Percentiles rank a stretch among this genome's conserved stretches.
Evolutionary conservation across 2,113 vertebrate species (phyloP).

Genomic region (Porphyrio hochstetteri): DNA sequence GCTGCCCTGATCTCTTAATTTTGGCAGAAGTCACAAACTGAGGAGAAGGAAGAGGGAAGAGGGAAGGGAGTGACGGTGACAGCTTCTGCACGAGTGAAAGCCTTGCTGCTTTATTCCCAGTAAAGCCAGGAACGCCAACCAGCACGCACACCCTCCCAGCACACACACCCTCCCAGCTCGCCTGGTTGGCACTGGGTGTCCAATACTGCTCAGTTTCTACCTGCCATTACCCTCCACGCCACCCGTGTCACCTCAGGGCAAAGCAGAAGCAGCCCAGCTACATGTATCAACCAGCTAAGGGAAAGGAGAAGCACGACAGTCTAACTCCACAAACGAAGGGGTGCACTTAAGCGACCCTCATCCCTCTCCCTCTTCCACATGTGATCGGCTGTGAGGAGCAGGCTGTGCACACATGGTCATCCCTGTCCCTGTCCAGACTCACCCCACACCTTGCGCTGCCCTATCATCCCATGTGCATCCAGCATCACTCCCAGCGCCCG

Average conservation of each 20-base stretch:
- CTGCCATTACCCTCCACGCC: not conserved
- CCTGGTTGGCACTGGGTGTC: not conserved
- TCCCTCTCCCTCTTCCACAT: not conserved
- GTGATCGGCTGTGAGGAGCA: rapidly evolving
- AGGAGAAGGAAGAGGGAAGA: not conserved
- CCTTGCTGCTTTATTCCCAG: not conserved
- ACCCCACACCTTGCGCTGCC: not conserved
- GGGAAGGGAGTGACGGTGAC: not conserved
- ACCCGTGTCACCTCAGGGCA: rapidly evolving
- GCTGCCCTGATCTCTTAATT: not conserved
- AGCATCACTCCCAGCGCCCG: rapidly evolving
- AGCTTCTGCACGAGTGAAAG: not conserved
- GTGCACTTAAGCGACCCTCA: not conserved
- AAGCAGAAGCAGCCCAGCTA: not conserved
- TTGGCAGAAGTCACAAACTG: not conserved
- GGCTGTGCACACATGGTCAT: not conserved
- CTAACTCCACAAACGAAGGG: not conserved
- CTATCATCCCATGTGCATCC: not conserved
- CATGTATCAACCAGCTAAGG: rapidly evolving
- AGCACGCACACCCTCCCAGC: not conserved
- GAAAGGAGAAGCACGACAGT: rapidly evolving
- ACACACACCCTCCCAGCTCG: not conserved
- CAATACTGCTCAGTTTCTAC: not conserved
- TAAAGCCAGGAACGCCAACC: not conserved
- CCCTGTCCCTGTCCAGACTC: not conserved